A percentile compares a stretch with the other conserved stretches of the same genome.
These are phyloP conservation scores for Ptychodera flava DNA, from an alignment of 35 echinoderm and acorn worm species.

Conservation along the genomic window DNA sequence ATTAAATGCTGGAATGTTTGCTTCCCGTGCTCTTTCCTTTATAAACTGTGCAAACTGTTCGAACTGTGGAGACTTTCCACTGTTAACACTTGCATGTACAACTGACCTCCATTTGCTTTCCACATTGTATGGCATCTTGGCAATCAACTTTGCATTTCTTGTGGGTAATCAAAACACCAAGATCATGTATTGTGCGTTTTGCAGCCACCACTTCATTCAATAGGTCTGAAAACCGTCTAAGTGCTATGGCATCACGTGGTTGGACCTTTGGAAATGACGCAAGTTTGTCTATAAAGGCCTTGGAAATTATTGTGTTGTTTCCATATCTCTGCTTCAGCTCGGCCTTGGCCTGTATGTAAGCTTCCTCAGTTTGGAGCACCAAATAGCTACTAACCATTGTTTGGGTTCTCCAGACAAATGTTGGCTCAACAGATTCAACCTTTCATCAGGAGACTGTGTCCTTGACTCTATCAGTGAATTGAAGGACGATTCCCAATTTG, in stretches of 20 bases:
- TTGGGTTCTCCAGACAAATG: slow-evolving; percentile 3
- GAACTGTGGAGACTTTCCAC: not conserved
- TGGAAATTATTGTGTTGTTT: not conserved
- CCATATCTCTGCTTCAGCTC: slow-evolving; percentile 5
- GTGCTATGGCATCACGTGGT: not conserved
- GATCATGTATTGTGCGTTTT: not conserved
- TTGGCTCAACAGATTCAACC: not conserved
- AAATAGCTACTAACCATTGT: not conserved
- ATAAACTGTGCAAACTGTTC: no score
- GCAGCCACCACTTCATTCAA: not conserved
- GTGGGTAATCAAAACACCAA: not conserved
- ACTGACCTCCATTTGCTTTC: slow-evolving; percentile 3
- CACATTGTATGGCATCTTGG: not conserved
- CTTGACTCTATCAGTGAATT: not conserved
- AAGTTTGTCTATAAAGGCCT: not conserved
- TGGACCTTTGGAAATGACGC: not conserved
- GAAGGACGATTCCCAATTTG: slow-evolving; percentile 2
- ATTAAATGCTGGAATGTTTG: no score
- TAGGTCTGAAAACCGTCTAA: slow-evolving; percentile 1
- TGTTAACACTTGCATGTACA: not conserved
- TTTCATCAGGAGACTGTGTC: not conserved
- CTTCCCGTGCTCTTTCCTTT: no score
- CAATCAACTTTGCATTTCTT: slow-evolving; percentile 1
- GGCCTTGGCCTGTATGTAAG: not conserved
- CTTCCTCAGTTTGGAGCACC: not conserved